Conservation (phyloP, 2,888 invertebrate genomes). For the Pseudanteris insignis region DNA sequence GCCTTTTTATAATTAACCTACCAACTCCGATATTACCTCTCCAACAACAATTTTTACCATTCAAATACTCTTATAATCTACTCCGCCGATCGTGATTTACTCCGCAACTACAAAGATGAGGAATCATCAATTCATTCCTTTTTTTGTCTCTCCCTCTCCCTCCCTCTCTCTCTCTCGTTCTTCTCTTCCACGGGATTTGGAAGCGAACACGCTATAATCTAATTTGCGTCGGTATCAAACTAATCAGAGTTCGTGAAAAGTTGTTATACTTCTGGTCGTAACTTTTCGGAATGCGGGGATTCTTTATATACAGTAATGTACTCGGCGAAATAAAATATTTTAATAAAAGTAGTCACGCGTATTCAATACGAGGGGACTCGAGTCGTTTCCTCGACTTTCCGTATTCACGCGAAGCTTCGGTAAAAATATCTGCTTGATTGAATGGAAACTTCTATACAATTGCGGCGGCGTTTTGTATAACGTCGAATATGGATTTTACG, state of each 20-base stretch:
- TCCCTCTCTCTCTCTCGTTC: too few relatives aligned
- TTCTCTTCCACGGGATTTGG: too few relatives aligned
- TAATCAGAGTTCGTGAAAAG: slow-evolving; percentile 33
- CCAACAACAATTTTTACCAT: too few relatives aligned
- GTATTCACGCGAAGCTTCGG: slow-evolving; percentile 18
- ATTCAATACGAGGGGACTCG: slow-evolving; percentile 19
- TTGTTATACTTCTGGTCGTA: slow-evolving; percentile 29
- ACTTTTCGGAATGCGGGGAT: slow-evolving; percentile 16
- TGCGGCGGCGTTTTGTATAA: neutral
- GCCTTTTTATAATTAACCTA: too few relatives aligned
- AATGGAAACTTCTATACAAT: slow-evolving; percentile 23
- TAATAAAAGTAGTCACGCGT: slow-evolving; percentile 36
- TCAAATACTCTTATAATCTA: too few relatives aligned
- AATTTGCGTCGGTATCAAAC: slow-evolving; percentile 40
- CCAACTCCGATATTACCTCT: too few relatives aligned
- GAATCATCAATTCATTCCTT: too few relatives aligned
- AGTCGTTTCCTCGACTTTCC: slow-evolving; percentile 21
- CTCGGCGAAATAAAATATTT: slow-evolving; percentile 36
- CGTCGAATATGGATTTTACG: neutral
- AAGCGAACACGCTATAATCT: slow-evolving; percentile 41
- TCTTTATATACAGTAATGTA: slow-evolving; percentile 29
- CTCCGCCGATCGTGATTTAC: too few relatives aligned
- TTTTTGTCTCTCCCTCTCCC: too few relatives aligned
- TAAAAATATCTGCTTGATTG: slow-evolving; percentile 28
- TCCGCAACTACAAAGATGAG: too few relatives aligned